Base-by-base conservation (phyloP, 2,888 invertebrate species). In the Andrena minutula region DNA sequence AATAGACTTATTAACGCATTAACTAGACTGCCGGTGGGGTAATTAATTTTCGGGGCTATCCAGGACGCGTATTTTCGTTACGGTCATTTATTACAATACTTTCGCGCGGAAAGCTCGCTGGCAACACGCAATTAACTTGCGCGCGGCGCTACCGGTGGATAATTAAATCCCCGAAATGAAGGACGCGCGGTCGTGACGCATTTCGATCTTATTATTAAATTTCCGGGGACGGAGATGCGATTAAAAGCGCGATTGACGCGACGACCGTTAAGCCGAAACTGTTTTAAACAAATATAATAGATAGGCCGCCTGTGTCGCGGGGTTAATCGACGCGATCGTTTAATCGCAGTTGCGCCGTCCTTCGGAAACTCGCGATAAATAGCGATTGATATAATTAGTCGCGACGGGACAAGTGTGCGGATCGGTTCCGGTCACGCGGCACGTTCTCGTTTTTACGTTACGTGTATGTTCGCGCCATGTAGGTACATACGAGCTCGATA, bases 1-100 rank as follows among this genome's bases (percentile, higher is more conserved):
- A 76, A 82, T 74, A 73, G 61, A 74, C 69, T 83, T 83, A 77
- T 83, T 73, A 75, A 65, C 64, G 41, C 82, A 72, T 76, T 72
- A 81, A 81, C 81, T 69, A 51, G 68, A 12, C 63, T 28, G 51
- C n/a, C 47, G 47, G 71, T 65, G 28, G 41, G 41, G 30, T 78
- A 83, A 83, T 83, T 74, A 78, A 83, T 83, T 83, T 71, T 70
- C 76, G 68, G n/a, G 20, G 20, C 41, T 16, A 53, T 53, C 26
- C 71, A 1, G 63, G 16, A 26, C 28, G 28, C 66, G 74, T 83
- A 83, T 79, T 72, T 75, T 75, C 78, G 49, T 56, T 32, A 68
- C 35, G 63, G 51, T 49, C 70, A 71, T 78, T 68, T 63, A 65
- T 71, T 70, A 70, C 71, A 53, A 75, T 79, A 83, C 79, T 79